Evolutionary conservation across 2,888 invertebrate species (phyloP), one percentile per base, ranked within the genome.

Genomic region (Limnephilus lunatus): DNA sequence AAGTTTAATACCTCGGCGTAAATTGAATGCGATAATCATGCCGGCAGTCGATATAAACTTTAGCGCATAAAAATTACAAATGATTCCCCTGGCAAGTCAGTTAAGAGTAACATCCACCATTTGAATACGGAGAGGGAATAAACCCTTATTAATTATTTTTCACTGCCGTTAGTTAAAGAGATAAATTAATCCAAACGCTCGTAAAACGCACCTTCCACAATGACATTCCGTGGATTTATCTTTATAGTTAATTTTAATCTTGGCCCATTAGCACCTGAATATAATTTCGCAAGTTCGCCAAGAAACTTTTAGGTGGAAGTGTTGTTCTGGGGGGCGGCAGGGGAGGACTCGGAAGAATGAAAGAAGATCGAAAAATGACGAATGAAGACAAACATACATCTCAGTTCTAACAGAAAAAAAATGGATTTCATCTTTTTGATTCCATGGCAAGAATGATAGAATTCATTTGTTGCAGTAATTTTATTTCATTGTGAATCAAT

Each of bases 211-310:
- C 93, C 93, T 93, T 93, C 91, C 92, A 92, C 93, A 93, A 93
- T 92, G 93, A 93, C 93, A 93, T 91, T 92, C 93, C 90, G 91
- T 92, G 93, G 93, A 93, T 93, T 93, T 93, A 93, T 93, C 93
- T 93, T 93, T 92, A 93, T 93, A 93, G 93, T 93, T 93, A 93
- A 93, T 93, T 93, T 93, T 93, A 93, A 93, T 93, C 93, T 93
- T 91, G 92, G 89, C 93, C 93, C 93, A 93, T 93, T 93, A 93
- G 93, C 93, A 93, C 93, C 93, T 93, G 93, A 93, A 93, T 93
- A 93, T 93, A 93, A 93, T 93, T 93, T 92, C 90, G 93, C 91
- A 92, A 89, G n/a, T 92, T 89, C 83, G 85, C 85, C 53, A 92
- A 90, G 90, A 92, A 92, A 90, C 81, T 92, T 92, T 90, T 89